These are phyloP conservation scores for Carlito syrichta DNA, from an alignment of 2,113 vertebrate species.

Conservation along the genomic window DNA sequence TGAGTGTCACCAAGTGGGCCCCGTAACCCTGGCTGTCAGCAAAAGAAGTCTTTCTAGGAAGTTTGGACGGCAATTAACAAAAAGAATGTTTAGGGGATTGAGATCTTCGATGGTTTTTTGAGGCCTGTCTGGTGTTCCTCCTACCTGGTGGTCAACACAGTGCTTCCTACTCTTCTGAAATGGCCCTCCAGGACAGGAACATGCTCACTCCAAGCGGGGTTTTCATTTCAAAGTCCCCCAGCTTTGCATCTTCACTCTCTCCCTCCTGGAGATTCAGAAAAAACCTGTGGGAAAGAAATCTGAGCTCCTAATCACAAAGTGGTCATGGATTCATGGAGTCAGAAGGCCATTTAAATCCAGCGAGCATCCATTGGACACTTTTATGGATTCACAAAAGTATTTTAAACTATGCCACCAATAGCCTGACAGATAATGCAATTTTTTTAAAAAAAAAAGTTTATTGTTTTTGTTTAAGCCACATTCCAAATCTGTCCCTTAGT, in stretches of 20 bases:
- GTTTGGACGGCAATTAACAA: background rate
- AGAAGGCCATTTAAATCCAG: background rate
- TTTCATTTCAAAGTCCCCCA: background rate
- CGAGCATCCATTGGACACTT: background rate
- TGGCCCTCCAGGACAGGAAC: fast-evolving
- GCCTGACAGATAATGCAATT: background rate
- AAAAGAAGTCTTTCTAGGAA: background rate
- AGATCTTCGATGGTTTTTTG: background rate
- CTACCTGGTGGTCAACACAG: background rate
- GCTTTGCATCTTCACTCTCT: background rate
- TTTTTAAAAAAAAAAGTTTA: background rate
- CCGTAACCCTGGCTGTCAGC: background rate
- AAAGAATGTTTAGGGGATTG: background rate
- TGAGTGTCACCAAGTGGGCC: background rate
- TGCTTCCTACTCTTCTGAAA: background rate
- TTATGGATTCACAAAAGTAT: background rate
- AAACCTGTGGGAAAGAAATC: background rate
- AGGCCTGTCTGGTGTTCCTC: background rate
- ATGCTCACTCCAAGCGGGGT: background rate
- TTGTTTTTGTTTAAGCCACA: background rate
- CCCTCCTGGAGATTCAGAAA: background rate
- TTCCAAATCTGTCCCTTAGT: background rate
- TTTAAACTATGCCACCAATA: background rate
- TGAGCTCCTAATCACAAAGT: background rate
- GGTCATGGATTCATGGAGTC: background rate